These are phyloP conservation scores for Amazona finschi DNA, from an alignment of 2,797 vertebrate species.

Conservation along the genomic window DNA sequence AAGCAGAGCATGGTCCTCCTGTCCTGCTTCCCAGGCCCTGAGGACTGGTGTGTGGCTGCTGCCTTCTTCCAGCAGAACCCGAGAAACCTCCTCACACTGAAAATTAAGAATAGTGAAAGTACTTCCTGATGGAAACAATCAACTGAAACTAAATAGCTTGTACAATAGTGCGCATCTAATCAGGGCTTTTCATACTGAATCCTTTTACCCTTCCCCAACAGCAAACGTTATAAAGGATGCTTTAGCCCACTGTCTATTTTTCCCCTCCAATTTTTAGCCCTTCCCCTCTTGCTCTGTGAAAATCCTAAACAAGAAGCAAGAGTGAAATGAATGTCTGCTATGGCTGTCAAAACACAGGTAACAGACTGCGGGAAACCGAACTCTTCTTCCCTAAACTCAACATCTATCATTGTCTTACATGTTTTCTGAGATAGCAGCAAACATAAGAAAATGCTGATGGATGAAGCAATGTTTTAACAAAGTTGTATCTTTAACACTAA, in stretches of 20 bases:
- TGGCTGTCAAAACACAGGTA: not conserved
- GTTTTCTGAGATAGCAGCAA: not conserved
- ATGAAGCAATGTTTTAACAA: not conserved
- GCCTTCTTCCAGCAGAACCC: not conserved
- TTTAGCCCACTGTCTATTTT: not conserved
- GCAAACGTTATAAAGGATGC: not conserved
- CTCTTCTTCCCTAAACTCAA: not conserved
- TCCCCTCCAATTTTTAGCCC: not conserved
- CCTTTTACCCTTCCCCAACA: not conserved
- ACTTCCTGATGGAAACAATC: not conserved
- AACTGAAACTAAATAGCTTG: not conserved
- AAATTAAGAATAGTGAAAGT: not conserved
- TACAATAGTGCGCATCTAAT: not conserved
- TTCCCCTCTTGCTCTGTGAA: not conserved
- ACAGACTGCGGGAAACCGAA: not conserved
- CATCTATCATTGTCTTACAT: not conserved
- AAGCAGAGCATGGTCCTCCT: accelerated
- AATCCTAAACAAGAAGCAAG: not conserved
- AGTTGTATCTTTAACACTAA: not conserved
- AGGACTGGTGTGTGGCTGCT: accelerated
- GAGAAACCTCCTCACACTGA: not conserved
- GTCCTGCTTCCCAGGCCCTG: not conserved
- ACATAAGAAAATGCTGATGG: not conserved
- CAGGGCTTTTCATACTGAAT: not conserved
- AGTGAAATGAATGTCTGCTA: not conserved